phyloP scores from a whole-genome alignment of 2,113 vertebrate species.

The Paratilapia polleni region DNA sequence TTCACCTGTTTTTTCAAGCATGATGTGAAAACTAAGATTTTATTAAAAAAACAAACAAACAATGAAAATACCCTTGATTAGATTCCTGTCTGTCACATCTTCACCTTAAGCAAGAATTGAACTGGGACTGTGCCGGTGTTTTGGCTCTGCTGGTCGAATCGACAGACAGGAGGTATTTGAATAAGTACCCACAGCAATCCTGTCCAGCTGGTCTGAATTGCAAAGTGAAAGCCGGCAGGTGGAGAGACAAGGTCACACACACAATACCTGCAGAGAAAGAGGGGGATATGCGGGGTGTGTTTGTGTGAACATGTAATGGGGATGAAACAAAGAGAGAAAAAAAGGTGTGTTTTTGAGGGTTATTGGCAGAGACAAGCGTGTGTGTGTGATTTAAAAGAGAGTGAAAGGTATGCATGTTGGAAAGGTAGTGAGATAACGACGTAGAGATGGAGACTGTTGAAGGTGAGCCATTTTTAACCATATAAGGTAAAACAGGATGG shows the following conservation, averaged over 20 bases:
- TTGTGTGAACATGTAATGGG: not conserved
- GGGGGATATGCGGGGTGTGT: not conserved
- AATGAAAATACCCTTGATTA: not conserved
- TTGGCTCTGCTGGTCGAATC: not conserved
- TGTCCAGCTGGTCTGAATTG: constrained; percentile 38
- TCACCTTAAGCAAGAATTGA: not conserved
- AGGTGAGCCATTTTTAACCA: constrained; percentile 33
- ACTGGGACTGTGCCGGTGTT: not conserved
- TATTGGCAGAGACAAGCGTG: not conserved
- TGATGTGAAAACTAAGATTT: too few species aligned
- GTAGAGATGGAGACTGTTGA: not conserved
- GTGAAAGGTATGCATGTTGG: not conserved
- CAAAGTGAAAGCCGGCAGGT: constrained; percentile 22
- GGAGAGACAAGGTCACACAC: constrained; percentile 35
- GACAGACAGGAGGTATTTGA: constrained; percentile 23
- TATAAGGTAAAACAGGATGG: constrained; percentile 47
- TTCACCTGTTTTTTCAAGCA: too few species aligned
- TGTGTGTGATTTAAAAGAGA: not conserved
- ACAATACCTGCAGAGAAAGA: constrained; percentile 4
- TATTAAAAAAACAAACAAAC: too few species aligned
- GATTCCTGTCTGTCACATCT: accelerated
- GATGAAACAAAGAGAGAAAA: not conserved
- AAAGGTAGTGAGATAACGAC: not conserved
- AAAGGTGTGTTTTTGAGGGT: not conserved
- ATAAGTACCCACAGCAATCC: constrained; percentile 2